Base-by-base conservation (phyloP, 2,888 invertebrate genomes). In the Eledone cirrhosa region DNA sequence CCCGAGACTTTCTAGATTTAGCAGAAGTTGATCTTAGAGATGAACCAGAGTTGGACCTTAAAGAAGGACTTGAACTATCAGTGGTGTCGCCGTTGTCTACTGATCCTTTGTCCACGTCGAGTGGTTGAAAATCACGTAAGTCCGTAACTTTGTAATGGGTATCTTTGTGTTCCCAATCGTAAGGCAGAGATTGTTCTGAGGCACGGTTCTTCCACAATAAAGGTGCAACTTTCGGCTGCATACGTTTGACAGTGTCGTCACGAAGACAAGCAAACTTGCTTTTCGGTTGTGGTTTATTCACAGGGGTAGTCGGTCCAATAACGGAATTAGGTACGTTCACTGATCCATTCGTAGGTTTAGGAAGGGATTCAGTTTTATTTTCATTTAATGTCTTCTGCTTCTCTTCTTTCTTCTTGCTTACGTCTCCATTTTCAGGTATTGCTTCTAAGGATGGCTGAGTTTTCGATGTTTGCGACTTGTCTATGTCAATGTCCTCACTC, bases 401-500 rank as follows among this genome's bases (percentile, higher is more conserved):
- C 4, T 41, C 8, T 41, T 41, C 33, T 41, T 41, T 41, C 33
- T 41, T 41, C 8, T 4, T 41, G 33, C 33, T 41, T 41, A 4
- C 33, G 8, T 41, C 33, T 41, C 33, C 33, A 41, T 41, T 41
- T 41, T 41, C 33, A 41, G 33, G 8, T 7, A 41, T 41, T 41
- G 33, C 5, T 41, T 41, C 33, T 41, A 41, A 41, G n/a, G n/a
- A n/a, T n/a, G n/a, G n/a, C n/a, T n/a, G n/a, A 41, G 33, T 8
- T 8, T 41, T 41, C 4, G 33, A 4, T 41, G 33, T 41, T 41
- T 41, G 0, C 5, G 33, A 41, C 77, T 87, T 87, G 63, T 87
- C 85, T 75, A 91, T 84, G 81, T 90, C 94, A 80, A 94, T 91
- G 88, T 96, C 95, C 84, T 94, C 94, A 16, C 95, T 94, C 90